These are phyloP conservation scores for Sitophilus oryzae DNA, from an alignment of 1,140 invertebrate species.

Conservation along the genomic window DNA sequence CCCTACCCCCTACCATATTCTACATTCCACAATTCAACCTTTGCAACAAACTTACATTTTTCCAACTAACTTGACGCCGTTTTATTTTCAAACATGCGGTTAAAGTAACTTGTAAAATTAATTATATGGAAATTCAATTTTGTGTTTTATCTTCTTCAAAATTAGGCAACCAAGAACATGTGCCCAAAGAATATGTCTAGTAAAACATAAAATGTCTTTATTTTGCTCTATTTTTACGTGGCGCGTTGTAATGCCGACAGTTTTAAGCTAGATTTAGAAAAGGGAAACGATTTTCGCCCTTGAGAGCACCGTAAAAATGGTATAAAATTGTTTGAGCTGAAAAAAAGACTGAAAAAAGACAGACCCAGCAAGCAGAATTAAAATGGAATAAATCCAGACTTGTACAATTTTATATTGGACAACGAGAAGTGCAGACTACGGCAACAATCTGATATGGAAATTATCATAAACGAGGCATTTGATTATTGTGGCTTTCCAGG, in stretches of 20 bases:
- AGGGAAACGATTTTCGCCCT: constrained; percentile 13
- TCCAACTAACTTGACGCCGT: no score
- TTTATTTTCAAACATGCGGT: no score
- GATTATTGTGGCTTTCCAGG: background rate
- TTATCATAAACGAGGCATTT: background rate
- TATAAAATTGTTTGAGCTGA: constrained; percentile 1
- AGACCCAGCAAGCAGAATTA: background rate
- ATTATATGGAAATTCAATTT: background rate
- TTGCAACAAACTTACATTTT: no score
- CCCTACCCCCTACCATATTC: no score
- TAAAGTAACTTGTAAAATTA: background rate
- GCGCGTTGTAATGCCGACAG: constrained; percentile 16
- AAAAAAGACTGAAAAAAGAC: background rate
- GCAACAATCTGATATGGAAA: background rate
- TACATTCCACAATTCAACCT: no score
- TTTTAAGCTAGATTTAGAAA: constrained; percentile 19
- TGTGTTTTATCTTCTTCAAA: background rate
- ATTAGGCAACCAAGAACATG: background rate
- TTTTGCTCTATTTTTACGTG: constrained; percentile 14
- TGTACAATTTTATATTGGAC: no score
- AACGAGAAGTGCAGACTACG: background rate
- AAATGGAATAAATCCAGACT: no score
- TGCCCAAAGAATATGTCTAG: background rate
- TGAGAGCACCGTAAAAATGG: constrained; percentile 5
- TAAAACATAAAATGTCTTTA: background rate